Percentiles rank a stretch among this genome's conserved stretches.
Conservation (phyloP, 2,113 vertebrate genomes). For the Sapayoa aenigma region DNA sequence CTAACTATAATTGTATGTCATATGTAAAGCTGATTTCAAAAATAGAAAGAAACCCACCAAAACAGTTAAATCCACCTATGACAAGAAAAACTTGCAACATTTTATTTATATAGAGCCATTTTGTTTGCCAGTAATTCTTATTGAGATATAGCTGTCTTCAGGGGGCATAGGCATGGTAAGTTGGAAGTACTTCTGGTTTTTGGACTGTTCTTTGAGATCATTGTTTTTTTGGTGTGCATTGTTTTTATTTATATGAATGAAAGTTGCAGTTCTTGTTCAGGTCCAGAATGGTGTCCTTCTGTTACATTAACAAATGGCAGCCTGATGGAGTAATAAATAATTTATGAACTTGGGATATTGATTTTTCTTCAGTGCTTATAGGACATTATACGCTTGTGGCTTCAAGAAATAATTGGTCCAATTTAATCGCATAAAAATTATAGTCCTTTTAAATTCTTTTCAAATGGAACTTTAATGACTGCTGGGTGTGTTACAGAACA, state of each 20-base stretch:
- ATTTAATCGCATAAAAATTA: constrained; percentile 62
- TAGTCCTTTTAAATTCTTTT: constrained; percentile 54
- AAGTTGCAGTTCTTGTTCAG: not conserved
- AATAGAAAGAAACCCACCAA: not conserved
- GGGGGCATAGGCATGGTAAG: not conserved
- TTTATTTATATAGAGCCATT: not conserved
- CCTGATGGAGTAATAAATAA: constrained; percentile 51
- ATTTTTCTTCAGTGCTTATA: constrained; percentile 58
- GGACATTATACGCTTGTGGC: constrained; percentile 50
- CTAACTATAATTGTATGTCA: not conserved
- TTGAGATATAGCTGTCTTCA: not conserved
- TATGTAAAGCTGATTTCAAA: not conserved
- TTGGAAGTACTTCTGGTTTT: not conserved
- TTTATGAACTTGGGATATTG: constrained; percentile 55
- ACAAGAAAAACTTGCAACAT: not conserved
- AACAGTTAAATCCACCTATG: not conserved
- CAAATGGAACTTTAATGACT: constrained; percentile 55
- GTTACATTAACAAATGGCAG: constrained; percentile 6
- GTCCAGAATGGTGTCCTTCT: not conserved
- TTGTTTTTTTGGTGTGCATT: not conserved
- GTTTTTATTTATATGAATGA: not conserved
- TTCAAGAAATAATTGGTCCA: constrained; percentile 49
- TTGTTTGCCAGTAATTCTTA: not conserved
- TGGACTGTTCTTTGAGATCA: not conserved
- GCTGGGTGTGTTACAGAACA: not conserved